Evolutionary conservation across 1,140 invertebrate species (phyloP), one percentile per base, ranked within the genome.

Genomic region (Zaprionus camerounensis): DNA sequence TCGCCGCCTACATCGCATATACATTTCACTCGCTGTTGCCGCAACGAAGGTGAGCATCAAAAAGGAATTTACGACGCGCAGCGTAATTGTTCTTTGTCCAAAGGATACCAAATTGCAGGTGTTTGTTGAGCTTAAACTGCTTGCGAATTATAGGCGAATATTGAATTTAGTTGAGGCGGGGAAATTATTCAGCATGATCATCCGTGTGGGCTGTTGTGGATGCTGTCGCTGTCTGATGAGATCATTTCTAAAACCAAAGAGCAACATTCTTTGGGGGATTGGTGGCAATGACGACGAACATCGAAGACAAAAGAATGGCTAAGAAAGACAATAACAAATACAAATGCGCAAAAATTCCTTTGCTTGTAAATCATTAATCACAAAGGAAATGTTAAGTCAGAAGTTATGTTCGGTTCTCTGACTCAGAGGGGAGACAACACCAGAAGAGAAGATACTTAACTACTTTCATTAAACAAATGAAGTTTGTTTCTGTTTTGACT

Each of bases 311-410:
- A 59, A 81, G 75, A 84, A 73, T 76, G 55, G 59, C 61, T 61
- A 66, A 71, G 70, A 58, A 66, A n/a, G 28, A 31, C 22, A 58
- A 71, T 65, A 75, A 53, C 38, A 20, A 38, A 34, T 2, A 66
- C 28, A 66, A 41, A 56, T 11, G n/a, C 34, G 22, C 49, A 70
- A 36, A 57, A 67, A 67, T 58, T 46, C 55, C 56, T 80, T 53
- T 67, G 68, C 51, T 88, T 85, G 84, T 88, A 88, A 88, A 78
- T 79, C 85, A 88, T 88, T 85, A 88, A 88, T 88, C 84, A 88
- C 71, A 68, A 81, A 68, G 66, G 67, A 76, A 79, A 74, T 71
- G 55, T 76, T 59, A 56, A 68, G 13, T 17, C 17, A 56, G 36
- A 34, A 31, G 51, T 38, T 57, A 9, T 56, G 53, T 46, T 58